These are phyloP conservation scores for Sparus aurata DNA, from an alignment of 2,797 vertebrate species.

Conservation along the genomic window DNA sequence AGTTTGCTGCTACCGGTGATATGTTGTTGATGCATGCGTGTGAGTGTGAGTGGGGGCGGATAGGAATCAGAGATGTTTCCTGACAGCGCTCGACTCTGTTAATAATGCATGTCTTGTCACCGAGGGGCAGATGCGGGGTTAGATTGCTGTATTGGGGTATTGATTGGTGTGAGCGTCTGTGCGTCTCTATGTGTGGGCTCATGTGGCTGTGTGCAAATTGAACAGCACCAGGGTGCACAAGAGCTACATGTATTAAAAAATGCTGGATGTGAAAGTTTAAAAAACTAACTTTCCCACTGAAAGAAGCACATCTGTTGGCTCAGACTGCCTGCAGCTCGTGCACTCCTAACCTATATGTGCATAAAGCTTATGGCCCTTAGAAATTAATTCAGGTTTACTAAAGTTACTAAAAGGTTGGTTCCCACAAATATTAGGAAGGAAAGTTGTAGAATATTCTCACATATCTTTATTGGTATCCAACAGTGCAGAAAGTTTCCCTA, in stretches of 20 bases:
- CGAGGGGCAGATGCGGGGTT: conserved; percentile 69
- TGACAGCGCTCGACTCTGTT: conserved; percentile 67
- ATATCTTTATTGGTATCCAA: background rate
- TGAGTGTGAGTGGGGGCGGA: conserved; percentile 36
- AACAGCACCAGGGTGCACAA: conserved; percentile 20
- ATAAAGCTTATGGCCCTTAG: background rate
- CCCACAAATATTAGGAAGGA: background rate
- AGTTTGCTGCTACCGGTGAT: background rate
- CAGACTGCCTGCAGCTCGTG: background rate
- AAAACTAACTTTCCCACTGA: background rate
- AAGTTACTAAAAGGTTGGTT: background rate
- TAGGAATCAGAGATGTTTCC: conserved; percentile 69
- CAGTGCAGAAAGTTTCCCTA: background rate
- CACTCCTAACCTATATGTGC: background rate
- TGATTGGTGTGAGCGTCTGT: conserved; percentile 69
- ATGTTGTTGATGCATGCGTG: conserved; percentile 32
- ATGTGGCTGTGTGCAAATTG: conserved; percentile 56
- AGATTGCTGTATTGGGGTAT: conserved; percentile 77
- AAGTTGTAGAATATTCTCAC: background rate
- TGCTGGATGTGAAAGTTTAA: background rate
- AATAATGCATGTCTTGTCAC: conserved; percentile 82
- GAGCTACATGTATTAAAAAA: conserved; percentile 11
- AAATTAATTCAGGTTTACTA: background rate
- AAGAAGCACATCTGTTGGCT: background rate
- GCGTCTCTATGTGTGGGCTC: conserved; percentile 48